Base-by-base conservation (phyloP, 2,113 vertebrate genomes). In the Cyprinodon tularosa region DNA sequence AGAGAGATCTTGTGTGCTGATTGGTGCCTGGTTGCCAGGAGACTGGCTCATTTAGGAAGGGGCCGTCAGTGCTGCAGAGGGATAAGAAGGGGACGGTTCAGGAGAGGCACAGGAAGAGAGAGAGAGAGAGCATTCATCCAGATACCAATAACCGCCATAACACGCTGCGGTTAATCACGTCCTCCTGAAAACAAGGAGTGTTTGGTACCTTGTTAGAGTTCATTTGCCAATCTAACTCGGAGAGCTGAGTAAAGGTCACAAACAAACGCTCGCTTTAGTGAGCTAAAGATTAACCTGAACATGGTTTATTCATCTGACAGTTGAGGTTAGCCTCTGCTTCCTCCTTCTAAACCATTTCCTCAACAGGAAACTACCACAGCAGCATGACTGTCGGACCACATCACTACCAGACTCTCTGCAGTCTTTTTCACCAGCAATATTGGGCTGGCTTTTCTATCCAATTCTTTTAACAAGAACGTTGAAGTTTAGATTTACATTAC, bases 1-100 rank as follows among this genome's bases (percentile, higher is more conserved):
- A 98, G 88, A 98, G 96, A 89, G 97, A 96, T 91, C 96, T 96
- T 68, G 96, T 84, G 0, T 97, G 96, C 94, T 97, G 97, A 94
- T 95, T 96, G 96, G 95, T 94, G 82, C 93, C 96, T 87, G 95
- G 97, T 94, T 98, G 97, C 93, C 93, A 94, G 92, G 93, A 93
- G 88, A 93, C 90, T 91, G 92, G 90, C 89, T 94, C 91, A 93
- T 93, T 91, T 74, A 92, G 89, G 91, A 91, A 94, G 77, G 91
- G 90, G 89, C 87, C 84, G 89, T 94, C 92, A 72, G 89, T 91
- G 91, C 71, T 84, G 90, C 82, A 80, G 84, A 60, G 70, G 69
- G 83, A 89, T 7, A 80, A n/a, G 72, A 76, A 84, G 82, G 73
- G 62, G 74, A 88, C 76, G 70, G 62, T 78, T 76, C 50, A 70